Base-by-base conservation (phyloP, 2,888 invertebrate species). In the Drosophila formosana region DNA sequence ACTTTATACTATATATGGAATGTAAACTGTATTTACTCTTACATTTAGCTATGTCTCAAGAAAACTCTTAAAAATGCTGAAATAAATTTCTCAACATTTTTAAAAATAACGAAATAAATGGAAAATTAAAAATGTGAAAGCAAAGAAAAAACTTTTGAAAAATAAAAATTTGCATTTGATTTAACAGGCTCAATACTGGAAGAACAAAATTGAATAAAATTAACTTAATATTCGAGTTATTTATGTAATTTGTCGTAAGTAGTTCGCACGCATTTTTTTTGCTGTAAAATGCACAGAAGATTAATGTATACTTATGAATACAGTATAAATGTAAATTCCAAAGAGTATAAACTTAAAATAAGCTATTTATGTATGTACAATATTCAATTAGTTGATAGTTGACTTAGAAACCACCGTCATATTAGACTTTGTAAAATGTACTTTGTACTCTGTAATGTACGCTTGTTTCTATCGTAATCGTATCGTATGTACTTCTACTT, bases 401-500 rank as follows among this genome's bases (percentile, higher is more conserved):
- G 81, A 85, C 66, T 86, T 88, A 85, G 86, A 85, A 88, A 85
- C 85, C 85, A 85, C 85, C 85, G 85, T 86, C 88, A 88, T 85
- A 66, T 83, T 88, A 88, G 88, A 88, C 83, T 83, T 79, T 83
- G 75, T 81, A 84, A 73, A 69, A 72, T 82, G 78, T 81, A 81
- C 70, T 79, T 67, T 61, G 66, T 82, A 85, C 53, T 43, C 18
- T 30, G 53, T 64, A 66, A 80, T 75, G 72, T 82, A 72, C 72
- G 64, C 67, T 73, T 46, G 65, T 78, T 81, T 75, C 57, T 65
- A 52, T 26, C 41, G 53, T 45, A 46, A 26, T 46, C 58, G 57
- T 68, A 63, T 62, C 32, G 32, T 66, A 56, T 37, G 53, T 64
- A 62, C 30, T 64, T 34, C n/a, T 37, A 62, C 43, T 41, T 57